A percentile compares a stretch with the other conserved stretches of the same genome.
Conservation (phyloP, 2,888 invertebrate genomes). For the Fabriciana adippe region DNA sequence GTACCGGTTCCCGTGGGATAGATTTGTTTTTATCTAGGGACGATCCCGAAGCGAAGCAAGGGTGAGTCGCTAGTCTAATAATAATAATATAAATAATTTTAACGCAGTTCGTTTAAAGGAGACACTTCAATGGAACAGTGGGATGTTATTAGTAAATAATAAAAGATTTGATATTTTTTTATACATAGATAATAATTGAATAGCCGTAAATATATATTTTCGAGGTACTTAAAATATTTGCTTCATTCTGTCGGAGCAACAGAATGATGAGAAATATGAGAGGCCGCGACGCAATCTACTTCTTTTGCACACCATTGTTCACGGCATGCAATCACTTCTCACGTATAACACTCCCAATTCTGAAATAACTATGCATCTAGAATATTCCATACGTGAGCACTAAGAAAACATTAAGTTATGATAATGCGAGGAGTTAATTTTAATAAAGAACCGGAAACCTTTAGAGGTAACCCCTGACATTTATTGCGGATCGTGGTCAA, state of each 20-base stretch:
- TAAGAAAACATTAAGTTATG: conserved; percentile 40
- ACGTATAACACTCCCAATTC: conserved; percentile 45
- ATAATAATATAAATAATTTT: too few relatives aligned
- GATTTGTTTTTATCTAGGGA: too few relatives aligned
- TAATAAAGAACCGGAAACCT: conserved; percentile 53
- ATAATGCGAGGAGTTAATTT: conserved; percentile 41
- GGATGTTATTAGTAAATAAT: too few relatives aligned
- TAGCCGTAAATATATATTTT: background rate
- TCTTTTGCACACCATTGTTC: conserved; percentile 65
- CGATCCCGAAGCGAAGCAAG: too few relatives aligned
- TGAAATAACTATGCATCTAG: conserved; percentile 48
- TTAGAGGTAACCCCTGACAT: conserved; percentile 64
- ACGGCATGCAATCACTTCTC: conserved; percentile 53
- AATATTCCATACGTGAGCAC: conserved; percentile 40
- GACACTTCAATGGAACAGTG: too few relatives aligned
- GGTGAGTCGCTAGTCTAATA: too few relatives aligned
- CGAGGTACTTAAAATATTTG: background rate
- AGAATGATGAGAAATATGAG: conserved; percentile 9
- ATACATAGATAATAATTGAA: too few relatives aligned
- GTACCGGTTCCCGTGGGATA: too few relatives aligned
- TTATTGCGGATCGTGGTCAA: conserved; percentile 59
- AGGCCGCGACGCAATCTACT: conserved; percentile 45
- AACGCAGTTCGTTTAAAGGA: too few relatives aligned
- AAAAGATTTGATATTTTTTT: too few relatives aligned
- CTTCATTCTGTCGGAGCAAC: background rate